phyloP scores from a whole-genome alignment of 2,888 invertebrate genomes.

The Folsomia manolachei region DNA sequence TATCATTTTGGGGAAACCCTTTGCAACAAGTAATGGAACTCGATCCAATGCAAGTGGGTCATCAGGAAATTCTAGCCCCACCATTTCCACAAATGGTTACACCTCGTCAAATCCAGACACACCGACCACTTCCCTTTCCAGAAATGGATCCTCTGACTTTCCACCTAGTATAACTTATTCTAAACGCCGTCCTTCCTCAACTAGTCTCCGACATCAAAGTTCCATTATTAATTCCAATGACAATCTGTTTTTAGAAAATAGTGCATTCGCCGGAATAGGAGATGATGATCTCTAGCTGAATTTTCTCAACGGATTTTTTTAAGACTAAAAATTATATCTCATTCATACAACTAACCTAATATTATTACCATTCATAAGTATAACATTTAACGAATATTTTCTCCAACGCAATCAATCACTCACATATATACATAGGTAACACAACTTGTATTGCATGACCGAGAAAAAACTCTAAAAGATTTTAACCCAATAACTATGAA shows the following conservation, averaged over 20 bases:
- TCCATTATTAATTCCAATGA: constrained; percentile 47
- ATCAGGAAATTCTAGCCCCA: constrained; percentile 47
- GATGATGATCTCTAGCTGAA: constrained; percentile 71
- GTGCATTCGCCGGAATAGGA: constrained; percentile 91
- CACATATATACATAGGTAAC: not conserved
- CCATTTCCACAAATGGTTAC: constrained; percentile 44
- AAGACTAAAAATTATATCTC: too few species aligned
- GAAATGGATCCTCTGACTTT: constrained; percentile 50
- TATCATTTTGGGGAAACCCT: constrained; percentile 32
- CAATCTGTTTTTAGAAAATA: constrained; percentile 67
- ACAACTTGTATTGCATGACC: too few species aligned
- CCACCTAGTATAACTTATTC: constrained; percentile 38
- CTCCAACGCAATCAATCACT: not conserved
- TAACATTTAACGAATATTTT: too few species aligned
- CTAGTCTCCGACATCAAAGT: constrained; percentile 42
- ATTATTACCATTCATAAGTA: too few species aligned
- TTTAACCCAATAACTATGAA: too few species aligned
- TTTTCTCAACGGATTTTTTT: not conserved
- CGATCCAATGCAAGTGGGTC: constrained; percentile 38
- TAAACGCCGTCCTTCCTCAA: constrained; percentile 48
- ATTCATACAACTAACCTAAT: too few species aligned
- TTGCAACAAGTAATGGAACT: constrained; percentile 20
- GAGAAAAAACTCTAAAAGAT: too few species aligned
- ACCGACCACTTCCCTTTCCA: constrained; percentile 49
- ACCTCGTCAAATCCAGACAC: constrained; percentile 38